phyloP scores from a whole-genome alignment of 2,888 invertebrate species.

The Drosophila nr. perissopoda region DNA sequence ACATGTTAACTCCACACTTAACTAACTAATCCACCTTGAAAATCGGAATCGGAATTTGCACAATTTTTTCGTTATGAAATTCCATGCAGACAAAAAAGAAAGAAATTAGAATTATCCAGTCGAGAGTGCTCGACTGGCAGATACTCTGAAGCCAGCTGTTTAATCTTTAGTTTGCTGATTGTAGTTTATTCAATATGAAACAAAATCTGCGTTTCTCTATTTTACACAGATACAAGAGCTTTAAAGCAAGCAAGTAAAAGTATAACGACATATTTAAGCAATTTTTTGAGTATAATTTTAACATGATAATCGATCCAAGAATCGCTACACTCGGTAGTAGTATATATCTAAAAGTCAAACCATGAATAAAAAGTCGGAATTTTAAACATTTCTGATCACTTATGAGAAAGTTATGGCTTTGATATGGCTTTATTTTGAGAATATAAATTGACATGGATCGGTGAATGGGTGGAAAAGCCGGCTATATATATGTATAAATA shows the following conservation, averaged over 20 bases:
- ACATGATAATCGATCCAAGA: neutral
- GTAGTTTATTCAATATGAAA: neutral
- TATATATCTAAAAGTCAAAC: neutral
- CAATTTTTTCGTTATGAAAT: neutral
- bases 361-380: neutral
- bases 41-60: neutral
- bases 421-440: neutral
- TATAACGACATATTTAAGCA: neutral
- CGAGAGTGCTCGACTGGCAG: neutral
- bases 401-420: neutral
- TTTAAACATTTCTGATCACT: neutral
- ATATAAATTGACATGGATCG: neutral
- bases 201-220: neutral
- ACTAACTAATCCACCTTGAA: neutral
- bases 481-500: neutral
- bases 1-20: neutral
- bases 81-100: neutral
- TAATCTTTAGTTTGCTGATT: neutral
- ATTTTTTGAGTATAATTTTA: neutral
- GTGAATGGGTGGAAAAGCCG: neutral
- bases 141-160: neutral
- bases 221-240: neutral
- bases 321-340: neutral
- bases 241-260: neutral
- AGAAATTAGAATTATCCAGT: neutral